Conservation (phyloP, 2,888 invertebrate species). For the Rhopalosiphum nymphaeae region DNA sequence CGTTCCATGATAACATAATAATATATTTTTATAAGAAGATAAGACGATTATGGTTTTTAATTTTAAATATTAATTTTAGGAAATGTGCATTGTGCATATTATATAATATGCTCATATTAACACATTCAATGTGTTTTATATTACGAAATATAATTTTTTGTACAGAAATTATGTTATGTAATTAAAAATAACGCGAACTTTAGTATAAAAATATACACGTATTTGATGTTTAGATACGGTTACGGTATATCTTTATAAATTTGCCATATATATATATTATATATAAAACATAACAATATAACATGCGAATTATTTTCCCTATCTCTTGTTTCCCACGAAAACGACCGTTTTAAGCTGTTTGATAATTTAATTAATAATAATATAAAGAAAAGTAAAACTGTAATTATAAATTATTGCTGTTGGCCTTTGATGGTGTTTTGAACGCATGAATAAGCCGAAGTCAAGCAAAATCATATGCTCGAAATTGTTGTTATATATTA, state of each 20-base stretch:
- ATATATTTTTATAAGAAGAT: not conserved
- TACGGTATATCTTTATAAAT: not conserved
- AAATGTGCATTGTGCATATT: not conserved
- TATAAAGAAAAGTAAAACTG: not conserved
- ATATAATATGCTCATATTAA: not conserved
- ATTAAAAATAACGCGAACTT: not conserved
- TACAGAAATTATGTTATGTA: not conserved
- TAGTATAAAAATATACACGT: not conserved
- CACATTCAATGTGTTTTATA: not conserved
- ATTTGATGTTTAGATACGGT: not conserved
- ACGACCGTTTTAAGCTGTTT: not conserved
- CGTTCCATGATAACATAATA: not conserved
- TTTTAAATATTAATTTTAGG: not conserved
- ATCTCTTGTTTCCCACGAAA: not conserved
- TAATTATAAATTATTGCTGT: conserved; percentile 27
- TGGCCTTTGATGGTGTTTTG: conserved; percentile 30
- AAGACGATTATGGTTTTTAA: not conserved
- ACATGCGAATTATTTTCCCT: not conserved
- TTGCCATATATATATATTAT: not conserved
- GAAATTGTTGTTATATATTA: not conserved
- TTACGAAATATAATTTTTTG: not conserved
- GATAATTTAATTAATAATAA: conserved; percentile 30
- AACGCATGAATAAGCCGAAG: conserved; percentile 13
- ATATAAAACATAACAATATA: not conserved
- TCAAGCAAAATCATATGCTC: not conserved